A percentile compares a stretch with the other conserved stretches of the same genome.
Conservation (phyloP, 1,140 invertebrate genomes). For the Dendroctonus ponderosae region DNA sequence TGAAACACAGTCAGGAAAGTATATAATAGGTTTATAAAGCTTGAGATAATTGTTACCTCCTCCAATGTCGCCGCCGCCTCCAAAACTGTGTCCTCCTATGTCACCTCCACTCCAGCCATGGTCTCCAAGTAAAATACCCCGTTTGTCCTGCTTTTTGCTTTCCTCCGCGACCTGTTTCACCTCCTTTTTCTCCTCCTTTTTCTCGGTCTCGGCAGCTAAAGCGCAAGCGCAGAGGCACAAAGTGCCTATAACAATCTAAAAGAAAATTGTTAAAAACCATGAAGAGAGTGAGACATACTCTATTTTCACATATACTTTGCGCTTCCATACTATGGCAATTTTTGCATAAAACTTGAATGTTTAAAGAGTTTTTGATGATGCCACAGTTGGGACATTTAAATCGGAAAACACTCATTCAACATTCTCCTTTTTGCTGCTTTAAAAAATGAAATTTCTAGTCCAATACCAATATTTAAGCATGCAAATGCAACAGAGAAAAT, state of each 20-base stretch:
- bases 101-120: slow-evolving; percentile 39
- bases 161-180: slow-evolving; percentile 39
- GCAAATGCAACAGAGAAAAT: too few relatives aligned
- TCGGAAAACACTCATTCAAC: neutral
- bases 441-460: too few relatives aligned
- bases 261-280: slow-evolving; percentile 16
- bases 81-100: slow-evolving; percentile 28
- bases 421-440: too few relatives aligned
- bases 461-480: too few relatives aligned
- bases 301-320: too few relatives aligned
- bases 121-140: slow-evolving; percentile 48
- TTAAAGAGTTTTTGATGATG: too few relatives aligned
- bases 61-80: slow-evolving; percentile 27
- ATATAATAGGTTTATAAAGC: too few relatives aligned
- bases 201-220: slow-evolving; percentile 47
- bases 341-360: neutral
- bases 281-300: too few relatives aligned
- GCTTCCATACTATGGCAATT: neutral
- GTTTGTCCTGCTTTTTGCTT: slow-evolving; percentile 52
- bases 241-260: slow-evolving; percentile 47
- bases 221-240: slow-evolving; percentile 46
- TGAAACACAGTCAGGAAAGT: too few relatives aligned
- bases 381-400: too few relatives aligned
- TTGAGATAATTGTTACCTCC: slow-evolving; percentile 9
- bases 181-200: slow-evolving; percentile 33